A percentile compares a stretch with the other conserved stretches of the same genome.
phyloP scores from a whole-genome alignment of 2,888 invertebrate species.

The Minunthozetes semirufus region DNA sequence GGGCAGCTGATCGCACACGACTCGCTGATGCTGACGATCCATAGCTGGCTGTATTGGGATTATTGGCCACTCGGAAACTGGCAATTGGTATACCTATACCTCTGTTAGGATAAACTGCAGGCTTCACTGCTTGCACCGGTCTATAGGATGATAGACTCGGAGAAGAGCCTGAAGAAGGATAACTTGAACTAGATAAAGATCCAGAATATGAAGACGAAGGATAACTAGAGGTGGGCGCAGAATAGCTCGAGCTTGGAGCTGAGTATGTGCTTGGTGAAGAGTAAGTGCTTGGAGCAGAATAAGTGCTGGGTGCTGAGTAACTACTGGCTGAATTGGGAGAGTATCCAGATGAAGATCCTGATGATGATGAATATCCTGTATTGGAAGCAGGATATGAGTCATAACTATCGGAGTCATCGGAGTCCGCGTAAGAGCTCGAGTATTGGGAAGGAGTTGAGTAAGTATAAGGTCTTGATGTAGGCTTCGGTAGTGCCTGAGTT shows the following conservation, averaged over 20 bases:
- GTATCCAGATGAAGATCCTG: too few relatives aligned
- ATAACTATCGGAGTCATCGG: constrained; percentile 12
- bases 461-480: constrained; percentile 21
- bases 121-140: neutral
- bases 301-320: neutral
- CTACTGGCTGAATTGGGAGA: constrained; percentile 23
- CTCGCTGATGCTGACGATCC: constrained; percentile 39
- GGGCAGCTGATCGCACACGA: constrained; percentile 17
- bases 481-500: neutral
- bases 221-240: constrained; percentile 13
- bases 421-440: constrained; percentile 20
- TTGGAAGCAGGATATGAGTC: neutral
- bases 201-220: neutral
- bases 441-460: constrained; percentile 22
- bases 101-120: constrained; percentile 22
- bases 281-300: neutral
- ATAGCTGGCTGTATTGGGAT: constrained; percentile 35
- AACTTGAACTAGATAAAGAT: neutral
- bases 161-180: constrained; percentile 10
- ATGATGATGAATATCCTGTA: neutral
- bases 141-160: neutral
- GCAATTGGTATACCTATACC: constrained; percentile 32
- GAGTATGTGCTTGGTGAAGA: neutral
- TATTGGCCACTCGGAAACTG: constrained; percentile 20
- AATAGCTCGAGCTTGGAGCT: neutral